Evolutionary conservation across 2,888 invertebrate genomes (phyloP).

Genomic region (Gonocerus acuteangulatus): DNA sequence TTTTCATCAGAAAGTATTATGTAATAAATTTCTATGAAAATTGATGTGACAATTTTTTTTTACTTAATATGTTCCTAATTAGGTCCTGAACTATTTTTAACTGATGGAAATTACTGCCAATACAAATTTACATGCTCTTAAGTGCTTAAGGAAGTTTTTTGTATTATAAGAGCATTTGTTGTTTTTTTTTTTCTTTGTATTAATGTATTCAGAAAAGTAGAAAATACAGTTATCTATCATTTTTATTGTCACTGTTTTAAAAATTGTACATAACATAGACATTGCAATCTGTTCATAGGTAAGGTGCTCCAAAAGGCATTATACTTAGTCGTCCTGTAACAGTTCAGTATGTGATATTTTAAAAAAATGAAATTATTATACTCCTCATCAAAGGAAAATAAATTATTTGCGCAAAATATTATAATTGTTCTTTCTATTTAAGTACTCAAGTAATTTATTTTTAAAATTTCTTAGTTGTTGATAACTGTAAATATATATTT

Average conservation of each 20-base stretch:
- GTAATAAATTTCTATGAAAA: background rate
- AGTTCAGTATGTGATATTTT: too few species aligned
- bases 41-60: background rate
- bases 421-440: slow-evolving; percentile 16
- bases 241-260: too few species aligned
- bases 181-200: too few species aligned
- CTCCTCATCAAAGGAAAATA: too few species aligned
- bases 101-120: slow-evolving; percentile 12
- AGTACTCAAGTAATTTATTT: slow-evolving; percentile 2
- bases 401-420: too few species aligned
- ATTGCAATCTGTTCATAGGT: too few species aligned
- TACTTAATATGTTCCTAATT: slow-evolving; percentile 14
- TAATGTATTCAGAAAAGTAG: slow-evolving; percentile 12
- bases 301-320: too few species aligned
- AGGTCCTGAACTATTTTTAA: slow-evolving; percentile 2
- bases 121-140: slow-evolving; percentile 1
- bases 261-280: too few species aligned
- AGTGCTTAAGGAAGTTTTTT: background rate
- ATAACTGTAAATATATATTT: slow-evolving; percentile 11
- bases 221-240: slow-evolving; percentile 12
- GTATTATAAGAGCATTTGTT: slow-evolving; percentile 10
- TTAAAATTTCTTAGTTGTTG: slow-evolving; percentile 4
- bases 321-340: too few species aligned
- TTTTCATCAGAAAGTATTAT: slow-evolving; percentile 2
- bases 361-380: too few species aligned